Conservation (phyloP, 2,797 vertebrate species). For the Knipowitschia caucasica region DNA sequence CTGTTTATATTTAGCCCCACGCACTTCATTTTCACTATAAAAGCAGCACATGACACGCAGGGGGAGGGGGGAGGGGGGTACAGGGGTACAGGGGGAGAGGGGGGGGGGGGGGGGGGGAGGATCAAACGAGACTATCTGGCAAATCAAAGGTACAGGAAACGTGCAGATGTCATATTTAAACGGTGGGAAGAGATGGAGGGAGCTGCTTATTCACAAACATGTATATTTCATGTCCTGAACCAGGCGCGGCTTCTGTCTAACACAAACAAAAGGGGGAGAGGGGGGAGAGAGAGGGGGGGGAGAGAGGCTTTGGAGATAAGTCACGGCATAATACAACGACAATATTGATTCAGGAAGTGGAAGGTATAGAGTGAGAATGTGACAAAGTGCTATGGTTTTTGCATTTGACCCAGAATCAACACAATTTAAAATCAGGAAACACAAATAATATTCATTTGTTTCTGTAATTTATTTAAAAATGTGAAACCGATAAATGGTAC, state of each 20-base stretch:
- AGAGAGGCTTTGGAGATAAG: not conserved
- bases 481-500: too few species aligned
- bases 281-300: too few species aligned
- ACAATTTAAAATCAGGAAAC: too few species aligned
- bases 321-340: not conserved
- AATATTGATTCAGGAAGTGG: not conserved
- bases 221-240: constrained; percentile 5
- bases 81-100: too few species aligned
- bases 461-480: too few species aligned
- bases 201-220: not conserved
- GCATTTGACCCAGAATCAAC: too few species aligned
- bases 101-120: not conserved
- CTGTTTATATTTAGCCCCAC: constrained; percentile 86
- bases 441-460: too few species aligned
- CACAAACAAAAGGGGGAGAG: too few species aligned
- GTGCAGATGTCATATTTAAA: constrained; percentile 5
- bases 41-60: constrained; percentile 44
- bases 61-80: constrained; percentile 16
- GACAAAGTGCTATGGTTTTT: too few species aligned
- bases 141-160: constrained; percentile 11
- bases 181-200: not conserved
- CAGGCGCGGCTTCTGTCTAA: too few species aligned
- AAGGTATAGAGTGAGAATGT: not conserved
- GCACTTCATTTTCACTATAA: constrained; percentile 44
- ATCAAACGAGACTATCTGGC: constrained; percentile 7